These are phyloP conservation scores for Galbula dea DNA, from an alignment of 2,113 vertebrate genomes.

Conservation along the genomic window DNA sequence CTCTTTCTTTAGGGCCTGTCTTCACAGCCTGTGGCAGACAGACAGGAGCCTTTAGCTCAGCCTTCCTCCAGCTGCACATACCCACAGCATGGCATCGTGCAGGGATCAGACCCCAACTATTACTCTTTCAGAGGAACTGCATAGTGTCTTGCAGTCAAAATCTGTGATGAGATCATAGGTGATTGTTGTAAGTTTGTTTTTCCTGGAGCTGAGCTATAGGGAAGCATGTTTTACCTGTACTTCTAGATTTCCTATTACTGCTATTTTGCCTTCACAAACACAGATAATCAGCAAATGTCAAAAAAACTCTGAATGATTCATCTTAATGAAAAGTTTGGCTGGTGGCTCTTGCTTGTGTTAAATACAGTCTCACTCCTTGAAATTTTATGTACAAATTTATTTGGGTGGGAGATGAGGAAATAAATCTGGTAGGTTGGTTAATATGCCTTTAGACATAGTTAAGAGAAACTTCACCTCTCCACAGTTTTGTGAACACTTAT, in stretches of 20 bases:
- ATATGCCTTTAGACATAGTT: background rate
- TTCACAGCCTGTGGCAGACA: background rate
- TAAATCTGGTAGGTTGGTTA: background rate
- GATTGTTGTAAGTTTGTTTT: background rate
- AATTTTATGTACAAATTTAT: background rate
- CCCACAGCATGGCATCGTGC: rapidly evolving
- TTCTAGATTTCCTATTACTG: background rate
- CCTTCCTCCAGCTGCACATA: background rate
- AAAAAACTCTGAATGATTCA: background rate
- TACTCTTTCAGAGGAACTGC: background rate
- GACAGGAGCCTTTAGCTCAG: background rate
- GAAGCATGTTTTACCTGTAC: background rate
- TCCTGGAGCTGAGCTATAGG: background rate
- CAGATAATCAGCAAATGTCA: background rate
- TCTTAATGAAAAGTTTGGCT: background rate
- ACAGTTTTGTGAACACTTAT: background rate
- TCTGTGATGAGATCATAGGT: background rate
- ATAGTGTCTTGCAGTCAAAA: background rate
- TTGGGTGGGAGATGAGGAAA: background rate
- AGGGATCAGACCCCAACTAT: background rate
- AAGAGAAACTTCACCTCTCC: background rate
- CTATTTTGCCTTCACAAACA: background rate
- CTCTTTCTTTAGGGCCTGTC: background rate
- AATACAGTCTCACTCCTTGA: background rate
- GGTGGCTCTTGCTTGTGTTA: background rate